Base-by-base conservation (phyloP, 2,797 vertebrate genomes). In the Gambusia yucatana region DNA sequence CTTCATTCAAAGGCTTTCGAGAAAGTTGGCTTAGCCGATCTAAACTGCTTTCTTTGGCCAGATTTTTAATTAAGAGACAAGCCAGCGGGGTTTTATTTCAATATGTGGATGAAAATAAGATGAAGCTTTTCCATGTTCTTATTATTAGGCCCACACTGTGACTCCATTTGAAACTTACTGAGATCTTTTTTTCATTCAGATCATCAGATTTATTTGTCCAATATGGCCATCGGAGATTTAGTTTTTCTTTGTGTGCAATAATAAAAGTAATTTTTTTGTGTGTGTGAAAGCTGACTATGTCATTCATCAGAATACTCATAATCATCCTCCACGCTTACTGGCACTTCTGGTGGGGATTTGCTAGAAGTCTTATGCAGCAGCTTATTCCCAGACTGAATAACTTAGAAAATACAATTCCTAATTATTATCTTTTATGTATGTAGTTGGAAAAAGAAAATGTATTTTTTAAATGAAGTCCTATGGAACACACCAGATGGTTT, bases 31-130 rank as follows among this genome's bases (percentile, higher is more conserved):
- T 79, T 70, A 75, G 75, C 80, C 81, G 75, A 82, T 78, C 74
- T 83, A 43, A 20, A 65, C 63, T 4, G 39, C 73, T 85, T 85
- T 88, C 79, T 77, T 72, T 50, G 75, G 89, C 81, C 82, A 88
- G 82, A 73, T 88, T 91, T 91, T 90, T 91, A 94, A 94, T 92
- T 88, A 91, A 89, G 78, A 87, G 82, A 36, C 41, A 80, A 77
- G 84, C 90, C 86, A 86, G 78, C 83, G 83, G 87, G 89, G 55
- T 82, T 87, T 90, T 81, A 87, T 82, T 86, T 81, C 77, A 77
- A 71, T 28, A 46, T 77, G 77, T 79, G 75, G 72, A 86, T 87
- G 81, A 80, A 89, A 91, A 89, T 81, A 85, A 88, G 61, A 74
- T 91, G 84, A 92, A 91, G 85, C 78, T 77, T 91, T 82, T 92